A percentile compares a stretch with the other conserved stretches of the same genome.
Conservation (phyloP, 2,888 invertebrate genomes). For the Frankliniella intonsa region DNA sequence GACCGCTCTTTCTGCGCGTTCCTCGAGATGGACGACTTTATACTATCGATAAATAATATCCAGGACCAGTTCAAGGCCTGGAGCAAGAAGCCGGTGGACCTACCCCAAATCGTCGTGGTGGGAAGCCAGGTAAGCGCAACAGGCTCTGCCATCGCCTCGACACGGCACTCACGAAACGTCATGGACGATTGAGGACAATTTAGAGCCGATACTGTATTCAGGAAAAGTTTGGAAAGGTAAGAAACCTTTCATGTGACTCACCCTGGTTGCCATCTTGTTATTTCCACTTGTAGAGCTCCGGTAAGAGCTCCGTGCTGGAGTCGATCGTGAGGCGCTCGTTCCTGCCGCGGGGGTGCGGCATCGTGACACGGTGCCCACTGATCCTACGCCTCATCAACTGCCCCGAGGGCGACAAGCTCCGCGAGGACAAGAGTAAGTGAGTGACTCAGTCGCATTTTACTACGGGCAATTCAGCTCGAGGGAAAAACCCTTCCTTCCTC, state of each 20-base stretch:
- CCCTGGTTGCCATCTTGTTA: too few species aligned
- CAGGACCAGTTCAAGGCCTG: constrained; percentile 62
- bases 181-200: too few species aligned
- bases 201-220: too few species aligned
- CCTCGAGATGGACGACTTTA: constrained; percentile 41
- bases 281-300: constrained; percentile 51
- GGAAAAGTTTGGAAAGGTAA: too few species aligned
- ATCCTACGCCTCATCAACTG: constrained; percentile 57
- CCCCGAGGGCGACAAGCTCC: constrained; percentile 49
- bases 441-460: too few species aligned
- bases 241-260: too few species aligned
- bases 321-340: constrained; percentile 59
- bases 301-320: constrained; percentile 62
- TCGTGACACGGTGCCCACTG: constrained; percentile 59
- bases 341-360: constrained; percentile 58
- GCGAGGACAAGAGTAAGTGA: constrained; percentile 48
- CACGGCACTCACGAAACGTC: too few species aligned
- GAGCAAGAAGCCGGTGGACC: constrained; percentile 54
- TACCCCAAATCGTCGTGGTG: constrained; percentile 62
- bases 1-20: too few species aligned
- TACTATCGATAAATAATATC: constrained; percentile 60
- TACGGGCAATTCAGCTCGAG: too few species aligned
- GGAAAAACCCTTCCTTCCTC: too few species aligned
- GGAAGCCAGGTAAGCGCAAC: constrained; percentile 51
- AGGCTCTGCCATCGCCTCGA: too few species aligned